Conservation (phyloP, 2,113 vertebrate genomes). For the Malurus cyaneus region DNA sequence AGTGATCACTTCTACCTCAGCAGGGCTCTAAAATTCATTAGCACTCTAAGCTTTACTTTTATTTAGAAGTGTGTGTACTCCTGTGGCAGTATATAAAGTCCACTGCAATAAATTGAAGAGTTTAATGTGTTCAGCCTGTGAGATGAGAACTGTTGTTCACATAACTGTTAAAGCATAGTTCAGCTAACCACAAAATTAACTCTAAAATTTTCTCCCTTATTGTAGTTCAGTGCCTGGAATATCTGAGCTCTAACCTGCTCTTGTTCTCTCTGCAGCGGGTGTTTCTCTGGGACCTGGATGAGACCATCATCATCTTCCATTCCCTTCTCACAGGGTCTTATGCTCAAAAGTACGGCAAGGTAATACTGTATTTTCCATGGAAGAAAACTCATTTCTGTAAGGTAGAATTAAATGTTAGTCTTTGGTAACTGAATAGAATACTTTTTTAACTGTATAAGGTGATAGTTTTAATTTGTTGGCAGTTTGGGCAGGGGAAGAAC, state of each 20-base stretch:
- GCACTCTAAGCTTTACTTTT: background rate
- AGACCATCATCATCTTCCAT: constrained; percentile 99
- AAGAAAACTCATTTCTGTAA: background rate
- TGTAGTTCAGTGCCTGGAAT: background rate
- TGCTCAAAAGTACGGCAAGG: constrained; percentile 97
- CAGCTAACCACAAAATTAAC: background rate
- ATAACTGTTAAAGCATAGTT: background rate
- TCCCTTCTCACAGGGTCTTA: constrained; percentile 97
- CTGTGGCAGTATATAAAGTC: background rate
- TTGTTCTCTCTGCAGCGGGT: constrained; percentile 79
- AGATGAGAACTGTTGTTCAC: background rate
- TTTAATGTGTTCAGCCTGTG: background rate
- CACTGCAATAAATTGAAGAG: background rate
- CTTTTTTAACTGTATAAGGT: background rate
- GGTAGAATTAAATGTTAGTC: background rate
- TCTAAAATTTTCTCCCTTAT: background rate
- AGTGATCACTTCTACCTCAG: background rate
- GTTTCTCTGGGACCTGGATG: constrained; percentile 98
- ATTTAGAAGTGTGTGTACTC: background rate
- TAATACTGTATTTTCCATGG: constrained; percentile 36
- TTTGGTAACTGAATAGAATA: background rate
- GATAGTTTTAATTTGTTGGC: background rate
- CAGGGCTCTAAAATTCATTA: background rate
- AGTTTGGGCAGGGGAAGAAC: background rate
- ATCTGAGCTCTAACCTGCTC: background rate